A percentile compares a stretch with the other conserved stretches of the same genome.
phyloP scores from a whole-genome alignment of 2,797 vertebrate species.

The Echeneis naucrates region DNA sequence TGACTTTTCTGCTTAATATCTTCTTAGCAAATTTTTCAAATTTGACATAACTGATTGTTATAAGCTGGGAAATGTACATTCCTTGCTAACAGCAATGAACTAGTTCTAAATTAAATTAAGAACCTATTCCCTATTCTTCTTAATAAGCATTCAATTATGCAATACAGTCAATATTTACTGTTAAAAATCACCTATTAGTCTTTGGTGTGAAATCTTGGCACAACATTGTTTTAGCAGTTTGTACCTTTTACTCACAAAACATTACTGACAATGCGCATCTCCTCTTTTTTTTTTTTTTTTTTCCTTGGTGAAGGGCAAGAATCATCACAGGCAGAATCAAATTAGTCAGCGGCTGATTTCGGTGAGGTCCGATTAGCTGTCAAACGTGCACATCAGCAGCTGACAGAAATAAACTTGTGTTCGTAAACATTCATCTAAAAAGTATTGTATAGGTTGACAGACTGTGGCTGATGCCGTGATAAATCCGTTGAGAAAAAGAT shows the following conservation, averaged over 20 bases:
- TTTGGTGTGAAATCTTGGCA: constrained; percentile 82
- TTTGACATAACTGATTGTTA: constrained; percentile 75
- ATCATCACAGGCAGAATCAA: constrained; percentile 35
- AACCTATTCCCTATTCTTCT: constrained; percentile 45
- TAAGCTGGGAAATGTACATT: constrained; percentile 70
- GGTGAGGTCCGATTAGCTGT: constrained; percentile 55
- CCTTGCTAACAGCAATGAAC: constrained; percentile 61
- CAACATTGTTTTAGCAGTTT: constrained; percentile 62
- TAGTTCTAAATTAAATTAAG: constrained; percentile 60
- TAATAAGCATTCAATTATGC: constrained; percentile 59
- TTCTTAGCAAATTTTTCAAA: constrained; percentile 62
- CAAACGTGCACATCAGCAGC: constrained; percentile 23
- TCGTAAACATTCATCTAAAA: constrained; percentile 63
- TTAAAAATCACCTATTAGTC: constrained; percentile 63
- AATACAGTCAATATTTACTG: constrained; percentile 56
- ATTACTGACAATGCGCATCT: constrained; percentile 30
- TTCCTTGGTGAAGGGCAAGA: constrained; percentile 36
- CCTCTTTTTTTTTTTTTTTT: constrained; percentile 1
- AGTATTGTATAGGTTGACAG: constrained; percentile 46
- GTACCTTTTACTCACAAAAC: constrained; percentile 58
- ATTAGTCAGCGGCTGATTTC: constrained; percentile 44
- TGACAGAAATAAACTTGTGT: constrained; percentile 44
- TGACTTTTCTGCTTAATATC: constrained; percentile 55
- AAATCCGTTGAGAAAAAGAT: constrained; percentile 42
- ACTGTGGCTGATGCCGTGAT: constrained; percentile 42